Evolutionary conservation across 2,888 invertebrate genomes (phyloP).

Genomic region (Troides aeacus): DNA sequence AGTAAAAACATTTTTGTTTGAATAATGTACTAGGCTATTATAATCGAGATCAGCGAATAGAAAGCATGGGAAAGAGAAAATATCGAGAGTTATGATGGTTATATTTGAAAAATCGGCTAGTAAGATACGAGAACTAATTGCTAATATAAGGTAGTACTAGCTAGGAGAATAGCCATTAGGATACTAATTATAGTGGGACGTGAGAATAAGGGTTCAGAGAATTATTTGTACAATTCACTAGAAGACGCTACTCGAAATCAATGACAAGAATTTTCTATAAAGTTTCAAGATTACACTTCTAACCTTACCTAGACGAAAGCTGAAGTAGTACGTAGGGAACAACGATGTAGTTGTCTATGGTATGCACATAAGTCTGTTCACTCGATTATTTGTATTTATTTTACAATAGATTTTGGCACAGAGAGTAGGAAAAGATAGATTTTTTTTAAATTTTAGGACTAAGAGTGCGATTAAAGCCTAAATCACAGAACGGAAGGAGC

Average conservation of each 20-base stretch:
- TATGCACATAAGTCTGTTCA: constrained; percentile 34
- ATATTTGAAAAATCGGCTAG: neutral
- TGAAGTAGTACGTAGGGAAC: constrained; percentile 30
- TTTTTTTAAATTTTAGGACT: constrained; percentile 44
- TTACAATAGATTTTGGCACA: constrained; percentile 66
- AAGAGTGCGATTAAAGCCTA: constrained; percentile 67
- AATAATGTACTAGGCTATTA: too few species aligned
- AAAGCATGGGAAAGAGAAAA: constrained; percentile 14
- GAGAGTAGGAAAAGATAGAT: constrained; percentile 51
- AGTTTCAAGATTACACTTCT: constrained; percentile 40
- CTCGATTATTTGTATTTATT: constrained; percentile 35
- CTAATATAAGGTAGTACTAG: constrained; percentile 30
- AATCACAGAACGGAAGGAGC: constrained; percentile 75
- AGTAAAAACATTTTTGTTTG: too few species aligned
- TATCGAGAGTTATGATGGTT: constrained; percentile 4
- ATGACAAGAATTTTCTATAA: constrained; percentile 60
- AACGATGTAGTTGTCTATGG: constrained; percentile 32
- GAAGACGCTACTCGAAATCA: constrained; percentile 45
- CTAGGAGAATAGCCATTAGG: constrained; percentile 44
- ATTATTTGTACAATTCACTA: constrained; percentile 70
- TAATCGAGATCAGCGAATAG: neutral
- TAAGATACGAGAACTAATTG: constrained; percentile 22
- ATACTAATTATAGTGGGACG: constrained; percentile 69
- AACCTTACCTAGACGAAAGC: constrained; percentile 46
- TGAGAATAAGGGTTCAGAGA: constrained; percentile 73